Evolutionary conservation across 1,140 invertebrate species (phyloP).

Genomic region (Ostrea edulis): DNA sequence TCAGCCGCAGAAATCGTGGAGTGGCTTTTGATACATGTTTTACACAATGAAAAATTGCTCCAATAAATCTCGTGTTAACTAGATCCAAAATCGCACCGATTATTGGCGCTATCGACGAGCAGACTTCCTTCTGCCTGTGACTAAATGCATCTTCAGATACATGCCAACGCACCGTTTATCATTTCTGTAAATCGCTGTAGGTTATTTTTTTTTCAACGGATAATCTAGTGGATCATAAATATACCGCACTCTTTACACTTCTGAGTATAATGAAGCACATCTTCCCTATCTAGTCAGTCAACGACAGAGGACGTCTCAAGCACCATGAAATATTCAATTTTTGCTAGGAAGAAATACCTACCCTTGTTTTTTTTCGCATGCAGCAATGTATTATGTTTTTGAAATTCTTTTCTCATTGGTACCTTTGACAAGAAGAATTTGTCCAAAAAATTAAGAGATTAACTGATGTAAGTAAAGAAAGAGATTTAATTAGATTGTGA

Average conservation of each 20-base stretch:
- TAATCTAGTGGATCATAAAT: constrained; percentile 14
- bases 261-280: constrained; percentile 3
- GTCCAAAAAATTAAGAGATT: background rate
- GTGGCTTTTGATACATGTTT: constrained; percentile 1
- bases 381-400: background rate
- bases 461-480: background rate
- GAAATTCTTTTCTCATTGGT: background rate
- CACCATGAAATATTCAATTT: background rate
- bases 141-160: constrained; percentile 14
- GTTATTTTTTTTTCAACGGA: background rate
- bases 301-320: background rate
- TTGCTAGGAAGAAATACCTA: background rate
- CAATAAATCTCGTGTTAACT: constrained; percentile 28
- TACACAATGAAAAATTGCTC: constrained; percentile 31
- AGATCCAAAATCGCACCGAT: constrained; percentile 18
- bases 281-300: background rate
- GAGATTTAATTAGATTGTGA: background rate
- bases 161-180: constrained; percentile 8
- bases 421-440: background rate
- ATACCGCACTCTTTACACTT: background rate
- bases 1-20: background rate
- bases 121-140: constrained; percentile 8
- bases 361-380: background rate
- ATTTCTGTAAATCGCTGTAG: background rate
- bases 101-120: constrained; percentile 33